Percentiles rank a stretch among this genome's conserved stretches.
phyloP scores from a whole-genome alignment of 2,888 invertebrate genomes.

The Malacosoma neustria region DNA sequence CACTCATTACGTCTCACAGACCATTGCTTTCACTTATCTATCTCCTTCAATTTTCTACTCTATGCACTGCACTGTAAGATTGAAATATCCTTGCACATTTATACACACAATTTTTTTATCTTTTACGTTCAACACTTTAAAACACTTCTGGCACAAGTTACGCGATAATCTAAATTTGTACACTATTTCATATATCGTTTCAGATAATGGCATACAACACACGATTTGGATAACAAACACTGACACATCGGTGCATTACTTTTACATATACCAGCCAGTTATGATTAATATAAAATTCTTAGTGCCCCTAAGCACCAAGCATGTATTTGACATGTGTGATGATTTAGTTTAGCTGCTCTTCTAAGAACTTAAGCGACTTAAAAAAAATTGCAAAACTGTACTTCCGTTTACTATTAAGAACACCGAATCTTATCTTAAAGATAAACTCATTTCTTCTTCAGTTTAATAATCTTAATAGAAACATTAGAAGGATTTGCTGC shows the following conservation, averaged over 20 bases:
- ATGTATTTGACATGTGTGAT: constrained; percentile 40
- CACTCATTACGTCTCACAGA: constrained; percentile 33
- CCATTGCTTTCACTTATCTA: constrained; percentile 43
- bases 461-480: no score
- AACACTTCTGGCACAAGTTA: constrained; percentile 46
- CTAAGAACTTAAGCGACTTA: not conserved
- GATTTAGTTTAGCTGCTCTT: constrained; percentile 9
- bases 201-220: constrained; percentile 12
- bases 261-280: constrained; percentile 72
- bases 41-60: constrained; percentile 51
- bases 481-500: no score
- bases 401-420: no score
- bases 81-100: constrained; percentile 60
- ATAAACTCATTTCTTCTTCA: no score
- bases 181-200: constrained; percentile 22
- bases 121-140: constrained; percentile 46
- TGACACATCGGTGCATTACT: constrained; percentile 65
- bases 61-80: constrained; percentile 68
- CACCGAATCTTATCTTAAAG: no score
- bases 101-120: constrained; percentile 47
- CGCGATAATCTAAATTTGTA: constrained; percentile 36
- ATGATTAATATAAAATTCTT: constrained; percentile 21
- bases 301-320: constrained; percentile 50
- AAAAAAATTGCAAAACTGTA: no score
- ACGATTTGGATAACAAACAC: constrained; percentile 31